Evolutionary conservation across 2,888 invertebrate genomes (phyloP).

Genomic region (Spisula solida): DNA sequence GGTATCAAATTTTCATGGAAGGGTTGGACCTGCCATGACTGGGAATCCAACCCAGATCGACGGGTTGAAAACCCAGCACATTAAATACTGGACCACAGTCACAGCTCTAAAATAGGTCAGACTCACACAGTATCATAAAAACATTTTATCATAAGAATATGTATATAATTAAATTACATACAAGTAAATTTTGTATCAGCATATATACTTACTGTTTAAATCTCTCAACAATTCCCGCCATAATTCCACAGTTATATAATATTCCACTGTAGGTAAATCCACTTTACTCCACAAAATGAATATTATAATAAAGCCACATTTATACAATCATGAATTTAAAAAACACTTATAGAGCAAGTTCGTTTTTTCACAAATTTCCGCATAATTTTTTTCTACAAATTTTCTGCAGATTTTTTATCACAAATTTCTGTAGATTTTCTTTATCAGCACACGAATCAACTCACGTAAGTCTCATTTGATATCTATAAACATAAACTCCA

Average conservation of each 20-base stretch:
- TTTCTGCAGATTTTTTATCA: neutral
- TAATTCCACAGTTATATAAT: neutral
- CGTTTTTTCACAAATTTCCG: neutral
- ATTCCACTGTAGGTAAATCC: neutral
- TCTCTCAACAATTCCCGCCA: slow-evolving; percentile 9
- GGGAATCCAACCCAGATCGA: no score
- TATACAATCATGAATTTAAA: neutral
- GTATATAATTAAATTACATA: no score
- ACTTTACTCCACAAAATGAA: neutral
- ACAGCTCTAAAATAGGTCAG: no score
- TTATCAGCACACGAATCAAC: neutral
- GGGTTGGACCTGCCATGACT: no score
- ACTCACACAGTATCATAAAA: no score
- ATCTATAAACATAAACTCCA: neutral
- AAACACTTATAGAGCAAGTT: neutral
- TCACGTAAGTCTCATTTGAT: neutral
- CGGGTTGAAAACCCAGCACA: no score
- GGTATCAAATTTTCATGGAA: no score
- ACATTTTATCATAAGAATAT: no score
- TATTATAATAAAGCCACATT: neutral
- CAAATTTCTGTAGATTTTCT: neutral
- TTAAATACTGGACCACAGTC: no score
- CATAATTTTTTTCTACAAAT: neutral
- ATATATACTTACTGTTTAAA: slow-evolving; percentile 16
- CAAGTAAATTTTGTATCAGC: no score